Conservation (phyloP, 2,113 vertebrate species). For the Galbula dea region DNA sequence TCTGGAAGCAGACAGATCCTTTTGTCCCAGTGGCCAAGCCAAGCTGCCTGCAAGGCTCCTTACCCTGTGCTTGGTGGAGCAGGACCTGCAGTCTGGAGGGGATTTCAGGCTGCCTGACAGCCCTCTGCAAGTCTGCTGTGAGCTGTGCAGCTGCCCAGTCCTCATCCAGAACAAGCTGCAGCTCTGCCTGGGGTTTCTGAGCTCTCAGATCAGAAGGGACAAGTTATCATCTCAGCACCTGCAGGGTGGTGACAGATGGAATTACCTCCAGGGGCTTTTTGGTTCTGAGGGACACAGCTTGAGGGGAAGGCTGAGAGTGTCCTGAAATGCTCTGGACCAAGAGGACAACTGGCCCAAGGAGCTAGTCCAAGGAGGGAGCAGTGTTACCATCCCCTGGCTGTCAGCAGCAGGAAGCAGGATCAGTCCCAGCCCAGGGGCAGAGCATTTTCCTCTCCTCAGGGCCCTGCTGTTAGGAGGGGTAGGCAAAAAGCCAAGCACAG, state of each 20-base stretch:
- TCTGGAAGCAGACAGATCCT: neutral
- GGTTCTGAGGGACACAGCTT: neutral
- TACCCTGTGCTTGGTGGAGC: neutral
- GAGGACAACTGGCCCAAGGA: neutral
- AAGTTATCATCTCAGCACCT: neutral
- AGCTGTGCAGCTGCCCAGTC: neutral
- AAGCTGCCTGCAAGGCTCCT: neutral
- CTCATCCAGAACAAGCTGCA: neutral
- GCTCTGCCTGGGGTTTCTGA: neutral
- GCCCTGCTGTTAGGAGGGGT: neutral
- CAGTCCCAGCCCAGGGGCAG: neutral
- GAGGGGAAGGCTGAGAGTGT: neutral
- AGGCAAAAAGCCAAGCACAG: neutral
- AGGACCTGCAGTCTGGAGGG: neutral
- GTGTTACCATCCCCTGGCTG: neutral
- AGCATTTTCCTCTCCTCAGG: rapidly evolving
- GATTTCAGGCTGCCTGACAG: neutral
- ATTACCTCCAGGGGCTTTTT: neutral
- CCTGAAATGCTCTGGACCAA: neutral
- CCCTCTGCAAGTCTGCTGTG: neutral
- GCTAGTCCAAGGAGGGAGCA: neutral
- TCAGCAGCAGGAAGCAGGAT: neutral
- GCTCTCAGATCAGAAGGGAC: neutral
- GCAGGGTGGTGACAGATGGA: rapidly evolving
- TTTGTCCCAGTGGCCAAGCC: neutral